Evolutionary conservation across 2,797 vertebrate genomes (phyloP).

Genomic region (Apogon talboti): DNA sequence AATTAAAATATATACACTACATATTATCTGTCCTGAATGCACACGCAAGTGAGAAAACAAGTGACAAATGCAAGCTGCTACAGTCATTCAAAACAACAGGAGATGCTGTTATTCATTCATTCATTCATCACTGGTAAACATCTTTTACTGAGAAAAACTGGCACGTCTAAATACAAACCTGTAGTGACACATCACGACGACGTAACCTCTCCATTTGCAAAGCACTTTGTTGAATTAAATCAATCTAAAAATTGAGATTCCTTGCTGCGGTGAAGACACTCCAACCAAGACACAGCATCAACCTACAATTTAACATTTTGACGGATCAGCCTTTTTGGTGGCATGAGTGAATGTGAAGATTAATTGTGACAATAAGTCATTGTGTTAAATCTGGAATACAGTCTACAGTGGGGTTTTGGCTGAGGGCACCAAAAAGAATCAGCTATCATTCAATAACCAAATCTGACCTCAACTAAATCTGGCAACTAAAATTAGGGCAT

Average conservation of each 20-base stretch:
- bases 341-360: background rate
- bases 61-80: background rate
- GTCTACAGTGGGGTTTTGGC: background rate
- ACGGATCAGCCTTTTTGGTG: background rate
- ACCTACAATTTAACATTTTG: background rate
- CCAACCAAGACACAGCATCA: background rate
- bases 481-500: background rate
- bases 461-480: background rate
- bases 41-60: background rate
- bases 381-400: background rate
- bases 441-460: background rate
- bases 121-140: background rate
- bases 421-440: background rate
- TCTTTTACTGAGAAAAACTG: background rate
- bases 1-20: background rate
- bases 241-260: constrained; percentile 4
- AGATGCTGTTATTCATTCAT: background rate
- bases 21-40: background rate
- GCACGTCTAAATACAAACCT: background rate
- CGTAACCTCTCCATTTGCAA: background rate
- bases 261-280: background rate
- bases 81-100: background rate
- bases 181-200: background rate
- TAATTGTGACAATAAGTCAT: background rate
- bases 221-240: constrained; percentile 25